Evolutionary conservation across 2,888 invertebrate genomes (phyloP).

Genomic region (Conus canariensis): DNA sequence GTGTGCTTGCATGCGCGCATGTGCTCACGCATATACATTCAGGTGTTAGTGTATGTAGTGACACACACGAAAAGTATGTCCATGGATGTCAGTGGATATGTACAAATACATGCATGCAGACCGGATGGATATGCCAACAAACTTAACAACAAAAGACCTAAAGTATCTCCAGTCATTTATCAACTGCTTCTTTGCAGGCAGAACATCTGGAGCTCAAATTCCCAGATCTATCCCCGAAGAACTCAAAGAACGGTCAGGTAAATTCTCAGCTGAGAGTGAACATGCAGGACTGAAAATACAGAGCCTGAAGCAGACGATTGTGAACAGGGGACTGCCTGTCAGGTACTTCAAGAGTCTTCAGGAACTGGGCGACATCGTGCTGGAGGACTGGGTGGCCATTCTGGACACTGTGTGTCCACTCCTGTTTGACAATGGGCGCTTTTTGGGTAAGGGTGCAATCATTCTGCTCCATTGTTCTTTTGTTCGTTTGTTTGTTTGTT

Average conservation of each 20-base stretch:
- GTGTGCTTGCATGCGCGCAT: not conserved
- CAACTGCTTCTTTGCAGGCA: constrained; percentile 45
- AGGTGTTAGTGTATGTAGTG: no score
- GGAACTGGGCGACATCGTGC: constrained; percentile 70
- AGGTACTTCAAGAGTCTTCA: constrained; percentile 73
- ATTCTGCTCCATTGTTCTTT: no score
- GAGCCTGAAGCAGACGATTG: constrained; percentile 74
- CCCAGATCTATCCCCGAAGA: constrained; percentile 53
- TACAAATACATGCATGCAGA: no score
- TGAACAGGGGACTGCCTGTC: constrained; percentile 75
- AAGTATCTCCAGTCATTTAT: not conserved
- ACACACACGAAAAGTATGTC: no score
- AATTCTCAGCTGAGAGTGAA: constrained; percentile 53
- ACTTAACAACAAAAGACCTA: no score
- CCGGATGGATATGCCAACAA: no score
- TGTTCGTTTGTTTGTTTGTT: not conserved
- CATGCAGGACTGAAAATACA: constrained; percentile 68
- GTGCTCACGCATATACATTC: no score
- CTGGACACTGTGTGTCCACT: constrained; percentile 73
- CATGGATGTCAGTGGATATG: no score
- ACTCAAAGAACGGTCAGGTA: not conserved
- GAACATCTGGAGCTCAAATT: constrained; percentile 64
- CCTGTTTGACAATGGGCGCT: constrained; percentile 55
- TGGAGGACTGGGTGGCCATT: constrained; percentile 72
- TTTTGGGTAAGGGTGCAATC: constrained; percentile 58